phyloP scores from a whole-genome alignment of 1,140 invertebrate species.

The Leucophenga varia region DNA sequence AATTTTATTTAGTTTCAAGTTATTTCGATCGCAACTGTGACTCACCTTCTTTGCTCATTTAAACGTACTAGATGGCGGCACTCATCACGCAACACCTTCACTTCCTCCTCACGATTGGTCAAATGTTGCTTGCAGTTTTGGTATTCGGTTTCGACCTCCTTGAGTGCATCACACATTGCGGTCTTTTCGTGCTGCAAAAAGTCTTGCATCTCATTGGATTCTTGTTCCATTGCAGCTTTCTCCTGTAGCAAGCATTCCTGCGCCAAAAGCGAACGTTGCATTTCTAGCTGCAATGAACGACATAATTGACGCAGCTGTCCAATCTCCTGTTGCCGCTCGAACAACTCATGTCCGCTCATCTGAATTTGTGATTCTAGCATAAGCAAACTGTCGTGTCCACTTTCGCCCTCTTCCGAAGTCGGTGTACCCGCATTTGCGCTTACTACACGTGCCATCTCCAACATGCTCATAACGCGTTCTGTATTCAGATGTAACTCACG shows the following conservation, averaged over 20 bases:
- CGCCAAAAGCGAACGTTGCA: constrained; percentile 61
- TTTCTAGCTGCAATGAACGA: constrained; percentile 65
- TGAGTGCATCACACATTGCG: constrained; percentile 70
- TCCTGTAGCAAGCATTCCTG: constrained; percentile 70
- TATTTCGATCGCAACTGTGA: background rate
- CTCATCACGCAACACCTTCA: constrained; percentile 70
- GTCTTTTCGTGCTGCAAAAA: constrained; percentile 77
- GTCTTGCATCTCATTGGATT: constrained; percentile 73
- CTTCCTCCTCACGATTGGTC: constrained; percentile 61
- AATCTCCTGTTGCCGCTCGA: constrained; percentile 75
- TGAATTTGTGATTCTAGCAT: constrained; percentile 74
- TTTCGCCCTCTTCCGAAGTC: constrained; percentile 60
- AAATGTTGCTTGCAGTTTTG: constrained; percentile 60
- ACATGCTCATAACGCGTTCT: constrained; percentile 69
- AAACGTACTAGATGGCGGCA: constrained; percentile 75
- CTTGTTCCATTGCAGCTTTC: constrained; percentile 69
- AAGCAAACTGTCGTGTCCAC: constrained; percentile 69
- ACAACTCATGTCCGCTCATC: constrained; percentile 71
- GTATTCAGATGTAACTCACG: constrained; percentile 73
- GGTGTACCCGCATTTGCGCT: constrained; percentile 46
- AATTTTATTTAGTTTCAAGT: background rate
- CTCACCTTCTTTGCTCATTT: constrained; percentile 73
- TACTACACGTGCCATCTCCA: constrained; percentile 57
- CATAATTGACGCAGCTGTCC: constrained; percentile 68
- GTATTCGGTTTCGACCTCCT: constrained; percentile 72